Base-by-base conservation (phyloP, 2,888 invertebrate species). In the Coelopa pilipes region DNA sequence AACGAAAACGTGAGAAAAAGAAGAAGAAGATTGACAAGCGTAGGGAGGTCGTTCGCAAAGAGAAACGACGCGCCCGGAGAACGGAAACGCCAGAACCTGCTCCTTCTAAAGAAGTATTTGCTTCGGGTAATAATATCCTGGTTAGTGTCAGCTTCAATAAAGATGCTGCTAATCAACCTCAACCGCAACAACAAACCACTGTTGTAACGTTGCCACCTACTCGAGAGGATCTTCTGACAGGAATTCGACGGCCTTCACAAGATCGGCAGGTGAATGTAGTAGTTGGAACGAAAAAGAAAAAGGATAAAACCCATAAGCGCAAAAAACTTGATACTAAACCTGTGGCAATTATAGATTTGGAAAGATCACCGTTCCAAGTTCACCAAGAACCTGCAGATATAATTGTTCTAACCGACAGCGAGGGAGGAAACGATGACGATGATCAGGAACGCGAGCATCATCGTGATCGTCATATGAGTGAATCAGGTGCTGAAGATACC, bases 121-220 rank as follows among this genome's bases (percentile, higher is more conserved):
- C 96, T 0, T 96, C 96, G 13, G 96, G 96, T 3, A 95, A 96
- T 87, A 96, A 96, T 85, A 96, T 97, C 82, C 90, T 97, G 77
- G 96, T 97, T 13, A 96, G 96, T 88, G 95, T 97, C 19, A 96
- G 95, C 87, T 97, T 96, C 87, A 93, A 94, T 85, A 94, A 94
- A 80, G 91, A 90, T 78, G 73, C 79, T 4, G 76, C 75, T 9
- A 34, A 50, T 66, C 77, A 62, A 17, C 77, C 75, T 60, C 67
- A 60, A 24, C 84, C 76, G 77, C 87, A 2, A 82, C 87, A 75
- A 82, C 90, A 87, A 63, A 86, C 85, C 49, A 86, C 88, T 13
- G 85, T 87, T 66, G 86, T 87, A 0, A 87, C 86, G 12, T 75
- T 88, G 73, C 87, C 87, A 1, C 79, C 86, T 0, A 84, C 84